phyloP scores from a whole-genome alignment of 2,888 invertebrate species.

The Smittia aterrima region DNA sequence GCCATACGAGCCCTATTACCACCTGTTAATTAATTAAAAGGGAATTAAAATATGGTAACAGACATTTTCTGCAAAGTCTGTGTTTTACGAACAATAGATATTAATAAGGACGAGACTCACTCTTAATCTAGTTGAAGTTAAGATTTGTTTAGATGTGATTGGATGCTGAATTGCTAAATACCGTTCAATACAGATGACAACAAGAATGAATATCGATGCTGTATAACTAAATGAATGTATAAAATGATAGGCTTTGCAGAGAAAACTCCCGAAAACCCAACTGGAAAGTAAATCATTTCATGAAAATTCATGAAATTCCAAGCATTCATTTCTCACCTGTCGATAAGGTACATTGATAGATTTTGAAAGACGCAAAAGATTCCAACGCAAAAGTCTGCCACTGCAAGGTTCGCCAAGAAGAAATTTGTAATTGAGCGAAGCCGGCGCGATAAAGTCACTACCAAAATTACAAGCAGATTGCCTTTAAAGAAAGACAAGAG shows the following conservation, averaged over 20 bases:
- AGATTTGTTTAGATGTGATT: conserved; percentile 77
- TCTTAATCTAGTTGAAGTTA: conserved; percentile 72
- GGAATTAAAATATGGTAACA: background rate
- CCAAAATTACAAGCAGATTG: conserved; percentile 81
- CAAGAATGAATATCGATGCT: conserved; percentile 84
- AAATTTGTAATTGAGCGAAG: conserved; percentile 88
- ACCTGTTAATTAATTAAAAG: conserved; percentile 56
- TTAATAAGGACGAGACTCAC: conserved; percentile 60
- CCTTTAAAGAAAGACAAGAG: conserved; percentile 60
- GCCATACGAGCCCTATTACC: conserved; percentile 77
- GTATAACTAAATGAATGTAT: conserved; percentile 86
- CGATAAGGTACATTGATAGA: conserved; percentile 75
- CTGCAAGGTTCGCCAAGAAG: conserved; percentile 84
- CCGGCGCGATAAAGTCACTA: conserved; percentile 76
- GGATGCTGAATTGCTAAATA: conserved; percentile 85
- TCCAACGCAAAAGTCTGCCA: conserved; percentile 89
- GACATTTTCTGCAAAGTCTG: background rate
- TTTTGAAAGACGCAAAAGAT: conserved; percentile 90
- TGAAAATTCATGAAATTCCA: background rate
- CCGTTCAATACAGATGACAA: conserved; percentile 82
- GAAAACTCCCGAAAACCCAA: conserved; percentile 78
- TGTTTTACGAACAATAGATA: background rate
- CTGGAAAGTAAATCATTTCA: conserved; percentile 56
- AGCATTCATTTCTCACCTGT: conserved; percentile 59
- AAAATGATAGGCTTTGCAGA: conserved; percentile 90